A percentile compares a stretch with the other conserved stretches of the same genome.
phyloP scores from a whole-genome alignment of 2,113 vertebrate genomes.

The Meriones unguiculatus region DNA sequence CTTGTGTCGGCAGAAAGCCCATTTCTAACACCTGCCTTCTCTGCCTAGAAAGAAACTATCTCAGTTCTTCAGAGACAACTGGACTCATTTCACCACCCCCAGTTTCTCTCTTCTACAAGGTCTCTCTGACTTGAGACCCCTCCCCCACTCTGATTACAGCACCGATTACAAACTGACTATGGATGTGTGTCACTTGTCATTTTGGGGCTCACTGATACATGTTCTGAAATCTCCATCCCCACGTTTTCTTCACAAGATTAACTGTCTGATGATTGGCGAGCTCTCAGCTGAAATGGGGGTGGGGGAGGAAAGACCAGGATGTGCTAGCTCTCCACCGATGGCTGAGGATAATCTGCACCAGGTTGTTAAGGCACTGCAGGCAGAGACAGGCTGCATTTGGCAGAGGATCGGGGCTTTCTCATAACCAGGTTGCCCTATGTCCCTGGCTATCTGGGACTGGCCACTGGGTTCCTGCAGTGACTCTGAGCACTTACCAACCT shows the following conservation, averaged over 20 bases:
- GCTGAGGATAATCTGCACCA: not conserved
- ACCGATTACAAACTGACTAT: not conserved
- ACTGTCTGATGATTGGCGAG: slow-evolving; percentile 14
- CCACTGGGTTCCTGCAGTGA: not conserved
- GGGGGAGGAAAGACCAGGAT: not conserved
- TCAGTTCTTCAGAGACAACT: slow-evolving; percentile 14
- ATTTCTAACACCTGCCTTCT: slow-evolving; percentile 48
- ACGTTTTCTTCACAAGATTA: slow-evolving; percentile 61
- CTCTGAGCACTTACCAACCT: not conserved
- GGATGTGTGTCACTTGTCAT: slow-evolving; percentile 16
- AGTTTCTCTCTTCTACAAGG: not conserved
- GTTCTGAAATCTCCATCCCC: slow-evolving; percentile 58
- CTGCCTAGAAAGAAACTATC: slow-evolving; percentile 33
- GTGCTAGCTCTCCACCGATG: not conserved
- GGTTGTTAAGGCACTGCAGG: not conserved
- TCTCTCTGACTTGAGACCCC: not conserved
- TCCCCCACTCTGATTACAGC: not conserved
- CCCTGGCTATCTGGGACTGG: not conserved
- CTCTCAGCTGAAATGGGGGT: not conserved
- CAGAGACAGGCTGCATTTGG: not conserved
- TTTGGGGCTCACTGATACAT: not conserved
- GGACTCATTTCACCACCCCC: not conserved
- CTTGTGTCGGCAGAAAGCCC: slow-evolving; percentile 53
- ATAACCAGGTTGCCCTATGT: not conserved
- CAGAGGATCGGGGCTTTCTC: not conserved